Evolutionary conservation across 2,113 vertebrate species (phyloP).

Genomic region (Megaceryle maxima): DNA sequence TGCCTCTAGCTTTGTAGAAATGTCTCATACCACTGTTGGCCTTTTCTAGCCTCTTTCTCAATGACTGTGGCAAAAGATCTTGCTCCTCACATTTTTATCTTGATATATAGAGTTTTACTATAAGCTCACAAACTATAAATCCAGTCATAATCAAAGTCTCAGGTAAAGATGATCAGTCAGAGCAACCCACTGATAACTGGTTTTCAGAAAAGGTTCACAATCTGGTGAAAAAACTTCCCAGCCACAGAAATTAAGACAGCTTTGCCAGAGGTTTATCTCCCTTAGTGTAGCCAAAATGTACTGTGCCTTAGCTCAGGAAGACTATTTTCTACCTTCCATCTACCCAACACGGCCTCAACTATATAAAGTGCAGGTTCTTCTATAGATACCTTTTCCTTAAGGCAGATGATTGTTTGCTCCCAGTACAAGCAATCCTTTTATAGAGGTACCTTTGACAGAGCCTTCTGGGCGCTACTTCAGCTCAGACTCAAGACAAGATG

Average conservation of each 20-base stretch:
- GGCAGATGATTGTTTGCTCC: neutral
- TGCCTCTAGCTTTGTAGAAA: neutral
- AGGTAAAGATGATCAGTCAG: neutral
- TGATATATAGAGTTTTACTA: neutral
- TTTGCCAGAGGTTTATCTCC: neutral
- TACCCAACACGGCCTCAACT: neutral
- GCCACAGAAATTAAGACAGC: neutral
- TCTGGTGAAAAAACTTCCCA: neutral
- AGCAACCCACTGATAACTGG: neutral
- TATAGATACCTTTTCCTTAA: neutral
- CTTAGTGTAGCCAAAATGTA: neutral
- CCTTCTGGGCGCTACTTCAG: neutral
- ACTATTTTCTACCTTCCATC: neutral
- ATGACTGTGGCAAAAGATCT: neutral
- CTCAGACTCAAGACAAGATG: neutral
- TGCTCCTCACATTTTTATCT: neutral
- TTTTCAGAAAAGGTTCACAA: neutral
- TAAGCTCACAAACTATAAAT: neutral
- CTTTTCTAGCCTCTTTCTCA: neutral
- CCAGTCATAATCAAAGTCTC: neutral
- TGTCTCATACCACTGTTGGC: neutral
- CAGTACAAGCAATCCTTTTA: neutral
- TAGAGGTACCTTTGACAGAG: neutral
- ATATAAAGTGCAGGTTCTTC: neutral
- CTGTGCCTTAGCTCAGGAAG: neutral